Evolutionary conservation across 2,113 vertebrate genomes (phyloP).

Genomic region (Melanostigma gelatinosum): DNA sequence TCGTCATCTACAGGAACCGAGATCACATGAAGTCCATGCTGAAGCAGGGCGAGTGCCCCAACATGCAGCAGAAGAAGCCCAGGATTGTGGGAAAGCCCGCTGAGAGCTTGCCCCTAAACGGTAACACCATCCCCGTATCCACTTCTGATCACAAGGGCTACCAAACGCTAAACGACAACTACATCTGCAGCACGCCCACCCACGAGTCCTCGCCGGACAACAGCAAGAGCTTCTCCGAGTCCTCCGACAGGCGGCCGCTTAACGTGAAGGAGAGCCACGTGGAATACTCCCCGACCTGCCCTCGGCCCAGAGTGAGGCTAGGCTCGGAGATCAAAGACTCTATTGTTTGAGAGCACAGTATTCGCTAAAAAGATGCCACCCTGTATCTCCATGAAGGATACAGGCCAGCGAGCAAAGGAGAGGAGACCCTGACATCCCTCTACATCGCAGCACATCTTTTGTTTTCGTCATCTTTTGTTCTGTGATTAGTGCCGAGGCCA

Average conservation of each 20-base stretch:
- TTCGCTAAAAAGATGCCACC: constrained; percentile 13
- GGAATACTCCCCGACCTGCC: constrained; percentile 89
- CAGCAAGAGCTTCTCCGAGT: constrained; percentile 83
- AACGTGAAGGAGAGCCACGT: constrained; percentile 90
- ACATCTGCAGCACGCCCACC: constrained; percentile 84
- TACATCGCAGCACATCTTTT: constrained; percentile 64
- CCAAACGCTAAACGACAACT: constrained; percentile 92
- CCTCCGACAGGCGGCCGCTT: constrained; percentile 88
- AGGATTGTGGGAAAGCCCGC: constrained; percentile 82
- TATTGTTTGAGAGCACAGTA: constrained; percentile 83
- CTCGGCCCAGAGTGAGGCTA: constrained; percentile 90
- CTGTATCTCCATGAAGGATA: constrained; percentile 52
- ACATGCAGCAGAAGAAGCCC: constrained; percentile 85
- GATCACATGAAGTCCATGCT: constrained; percentile 89
- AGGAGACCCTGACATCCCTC: constrained; percentile 62
- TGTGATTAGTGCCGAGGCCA: constrained; percentile 66
- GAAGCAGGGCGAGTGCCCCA: constrained; percentile 85
- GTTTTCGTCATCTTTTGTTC: constrained; percentile 62
- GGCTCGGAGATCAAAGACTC: constrained; percentile 96
- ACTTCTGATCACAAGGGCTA: constrained; percentile 93
- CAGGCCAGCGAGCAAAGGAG: constrained; percentile 59
- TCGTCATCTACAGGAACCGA: constrained; percentile 88
- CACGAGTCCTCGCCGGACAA: constrained; percentile 83
- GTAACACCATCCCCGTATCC: constrained; percentile 83
- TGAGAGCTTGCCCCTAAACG: constrained; percentile 90